Evolutionary conservation across 2,797 vertebrate species (phyloP), one percentile per base, ranked within the genome.

Genomic region (Enteromius mattozi): DNA sequence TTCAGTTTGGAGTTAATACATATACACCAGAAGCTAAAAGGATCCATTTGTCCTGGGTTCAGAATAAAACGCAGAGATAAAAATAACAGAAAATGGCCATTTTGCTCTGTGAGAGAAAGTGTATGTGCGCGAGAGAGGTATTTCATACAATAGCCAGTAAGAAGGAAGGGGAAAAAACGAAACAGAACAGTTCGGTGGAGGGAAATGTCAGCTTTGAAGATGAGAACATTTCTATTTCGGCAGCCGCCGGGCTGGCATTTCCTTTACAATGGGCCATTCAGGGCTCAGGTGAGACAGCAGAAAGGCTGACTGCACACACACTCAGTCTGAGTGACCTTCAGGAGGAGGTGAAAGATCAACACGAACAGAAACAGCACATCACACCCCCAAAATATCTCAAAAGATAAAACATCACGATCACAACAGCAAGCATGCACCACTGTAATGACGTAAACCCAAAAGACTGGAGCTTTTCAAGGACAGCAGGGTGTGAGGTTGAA

Each of bases 151-250:
- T 61, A 72, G 40, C 33, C 27, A 56, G 75, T 56, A 56, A n/a
- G 76, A 75, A 86, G 68, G 12, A 65, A 68, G 27, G 27, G 14
- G 6, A 49, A 77, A 89, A 91, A 87, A 88, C 85, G 77, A 90
- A 87, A 69, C 70, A 42, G 87, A 91, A 93, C 86, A 89, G 78
- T 91, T 92, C 54, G 91, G 90, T 37, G 17, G 90, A 89, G 87
- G 93, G 92, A 95, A 95, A 95, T 95, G 93, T 94, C 93, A 95
- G 90, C 91, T 91, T 92, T 87, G 92, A 94, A 93, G 90, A 94
- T 87, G 88, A 91, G 92, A 93, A 92, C 91, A 88, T 92, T 92
- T 93, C 90, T 92, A 92, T 93, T 92, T 92, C 91, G 86, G 86
- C 90, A 86, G 87, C 91, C 90, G 90, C 86, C 86, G 80, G 89